phyloP scores from a whole-genome alignment of 1,140 invertebrate species.

The Leptestheria dahalacensis region DNA sequence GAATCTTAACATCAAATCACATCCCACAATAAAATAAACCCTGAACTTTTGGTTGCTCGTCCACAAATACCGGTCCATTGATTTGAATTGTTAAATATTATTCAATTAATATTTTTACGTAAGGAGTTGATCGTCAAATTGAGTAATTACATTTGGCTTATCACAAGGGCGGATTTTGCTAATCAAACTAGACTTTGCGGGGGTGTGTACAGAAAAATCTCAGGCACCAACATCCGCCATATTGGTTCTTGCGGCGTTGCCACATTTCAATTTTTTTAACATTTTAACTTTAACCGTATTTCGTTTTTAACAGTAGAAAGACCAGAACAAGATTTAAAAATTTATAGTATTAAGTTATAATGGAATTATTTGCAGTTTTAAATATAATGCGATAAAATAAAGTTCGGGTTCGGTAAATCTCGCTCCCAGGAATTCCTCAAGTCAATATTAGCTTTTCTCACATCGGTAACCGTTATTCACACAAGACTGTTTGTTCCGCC shows the following conservation, averaged over 20 bases:
- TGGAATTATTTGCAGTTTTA: too few relatives aligned
- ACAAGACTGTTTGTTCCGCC: too few relatives aligned
- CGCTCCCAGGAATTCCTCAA: too few relatives aligned
- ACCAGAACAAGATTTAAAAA: background rate
- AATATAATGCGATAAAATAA: too few relatives aligned
- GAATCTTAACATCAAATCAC: background rate
- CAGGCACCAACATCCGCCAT: background rate
- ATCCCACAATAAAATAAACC: background rate
- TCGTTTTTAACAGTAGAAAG: background rate
- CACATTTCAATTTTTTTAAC: background rate
- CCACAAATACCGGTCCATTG: too few relatives aligned
- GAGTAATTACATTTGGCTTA: background rate
- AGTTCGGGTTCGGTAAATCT: too few relatives aligned
- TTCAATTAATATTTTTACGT: too few relatives aligned
- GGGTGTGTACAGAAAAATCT: background rate
- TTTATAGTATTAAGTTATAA: too few relatives aligned
- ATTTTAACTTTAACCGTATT: background rate
- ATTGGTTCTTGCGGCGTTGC: background rate
- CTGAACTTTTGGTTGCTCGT: background rate
- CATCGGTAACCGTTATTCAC: too few relatives aligned
- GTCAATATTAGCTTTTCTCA: too few relatives aligned
- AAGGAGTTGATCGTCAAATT: too few relatives aligned
- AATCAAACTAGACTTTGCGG: background rate
- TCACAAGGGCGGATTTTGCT: background rate
- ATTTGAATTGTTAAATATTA: too few relatives aligned